Conservation (phyloP, 2,888 invertebrate species). For the Tiliacea aurago region DNA sequence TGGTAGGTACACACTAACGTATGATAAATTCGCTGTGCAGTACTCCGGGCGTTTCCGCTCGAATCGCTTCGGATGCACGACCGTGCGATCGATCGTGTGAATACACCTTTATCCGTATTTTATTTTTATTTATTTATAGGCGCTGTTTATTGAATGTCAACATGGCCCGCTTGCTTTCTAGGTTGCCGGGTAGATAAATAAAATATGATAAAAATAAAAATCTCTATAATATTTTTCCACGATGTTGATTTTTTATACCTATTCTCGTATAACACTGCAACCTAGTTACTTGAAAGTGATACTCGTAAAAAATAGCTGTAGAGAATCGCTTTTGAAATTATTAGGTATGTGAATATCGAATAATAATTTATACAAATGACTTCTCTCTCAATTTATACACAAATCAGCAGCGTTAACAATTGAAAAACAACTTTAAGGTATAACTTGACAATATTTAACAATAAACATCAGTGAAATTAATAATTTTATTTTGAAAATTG, state of each 20-base stretch:
- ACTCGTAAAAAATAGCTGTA: not conserved
- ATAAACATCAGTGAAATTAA: slow-evolving; percentile 33
- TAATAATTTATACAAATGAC: not conserved
- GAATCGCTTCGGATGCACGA: slow-evolving; percentile 84
- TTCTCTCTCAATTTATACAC: slow-evolving; percentile 4
- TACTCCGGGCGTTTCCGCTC: slow-evolving; percentile 85
- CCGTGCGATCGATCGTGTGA: slow-evolving; percentile 83
- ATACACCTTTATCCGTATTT: slow-evolving; percentile 83
- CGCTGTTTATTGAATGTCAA: slow-evolving; percentile 65
- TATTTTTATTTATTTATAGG: slow-evolving; percentile 74
- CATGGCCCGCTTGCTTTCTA: slow-evolving; percentile 51
- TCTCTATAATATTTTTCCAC: slow-evolving; percentile 8
- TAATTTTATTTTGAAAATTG: slow-evolving; percentile 47
- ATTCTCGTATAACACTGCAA: not conserved
- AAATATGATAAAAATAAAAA: slow-evolving; percentile 48
- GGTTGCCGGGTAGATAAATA: slow-evolving; percentile 37
- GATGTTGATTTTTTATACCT: slow-evolving; percentile 4
- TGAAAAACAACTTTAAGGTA: slow-evolving; percentile 17
- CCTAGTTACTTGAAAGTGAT: not conserved
- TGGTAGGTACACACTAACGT: slow-evolving; percentile 75
- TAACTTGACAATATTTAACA: slow-evolving; percentile 40
- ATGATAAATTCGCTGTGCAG: slow-evolving; percentile 86
- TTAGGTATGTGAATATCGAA: not conserved
- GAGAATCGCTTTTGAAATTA: not conserved
- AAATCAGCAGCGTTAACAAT: slow-evolving; percentile 7